Percentiles rank a stretch among this genome's conserved stretches.
Evolutionary conservation across 2,113 vertebrate species (phyloP).

Genomic region (Apteryx mantelli): DNA sequence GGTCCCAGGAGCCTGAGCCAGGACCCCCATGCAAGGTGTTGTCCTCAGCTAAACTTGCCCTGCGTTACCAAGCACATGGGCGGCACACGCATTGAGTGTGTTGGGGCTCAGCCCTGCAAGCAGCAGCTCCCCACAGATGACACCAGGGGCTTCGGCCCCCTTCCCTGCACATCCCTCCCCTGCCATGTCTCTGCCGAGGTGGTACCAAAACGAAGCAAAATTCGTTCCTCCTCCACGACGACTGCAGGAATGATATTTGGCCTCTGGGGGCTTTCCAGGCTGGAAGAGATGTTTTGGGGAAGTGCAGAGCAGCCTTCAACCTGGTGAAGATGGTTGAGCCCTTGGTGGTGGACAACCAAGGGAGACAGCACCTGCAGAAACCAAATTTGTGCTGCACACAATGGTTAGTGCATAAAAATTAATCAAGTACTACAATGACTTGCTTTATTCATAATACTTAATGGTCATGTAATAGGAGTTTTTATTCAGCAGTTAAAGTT

Average conservation of each 20-base stretch:
- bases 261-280: not conserved
- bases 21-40: no score
- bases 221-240: fast-evolving
- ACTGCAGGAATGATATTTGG: fast-evolving
- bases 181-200: fast-evolving
- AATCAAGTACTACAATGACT: constrained; percentile 85
- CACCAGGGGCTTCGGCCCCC: fast-evolving
- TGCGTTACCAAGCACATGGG: no score
- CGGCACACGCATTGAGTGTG: not conserved
- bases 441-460: constrained; percentile 87
- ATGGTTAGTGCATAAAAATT: constrained; percentile 85
- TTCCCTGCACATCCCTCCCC: not conserved
- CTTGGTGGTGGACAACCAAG: not conserved
- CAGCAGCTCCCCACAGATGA: fast-evolving
- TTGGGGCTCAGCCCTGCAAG: not conserved
- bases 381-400: constrained; percentile 72
- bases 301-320: not conserved
- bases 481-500: constrained; percentile 90
- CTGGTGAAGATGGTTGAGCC: not conserved
- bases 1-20: no score
- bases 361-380: constrained; percentile 11
- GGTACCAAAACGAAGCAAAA: not conserved
- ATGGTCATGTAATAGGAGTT: constrained; percentile 89
- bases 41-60: no score
- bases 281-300: not conserved